Base-by-base conservation (phyloP, 2,113 vertebrate genomes). In the Calidris pugnax region DNA sequence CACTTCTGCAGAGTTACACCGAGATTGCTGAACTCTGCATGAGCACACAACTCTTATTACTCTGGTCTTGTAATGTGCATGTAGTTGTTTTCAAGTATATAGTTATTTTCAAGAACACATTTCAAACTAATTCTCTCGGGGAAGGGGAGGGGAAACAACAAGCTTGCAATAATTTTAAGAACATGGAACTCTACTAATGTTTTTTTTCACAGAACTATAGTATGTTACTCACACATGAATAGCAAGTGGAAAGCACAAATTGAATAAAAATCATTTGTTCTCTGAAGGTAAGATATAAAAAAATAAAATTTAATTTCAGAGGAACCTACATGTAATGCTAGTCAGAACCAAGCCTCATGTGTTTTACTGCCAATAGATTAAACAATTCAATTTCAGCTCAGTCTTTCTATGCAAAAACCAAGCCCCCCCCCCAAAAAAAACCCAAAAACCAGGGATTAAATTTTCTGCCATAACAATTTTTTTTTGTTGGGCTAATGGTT, bases 301-400 rank as follows among this genome's bases (percentile, higher is more conserved):
- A 86, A 67, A 62, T 47, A 60, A 55, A 51, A n/a, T 30, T 63
- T 73, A 8, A 79, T 94, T 93, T 95, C 78, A 96, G 87, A 90
- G 62, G 50, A 89, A 45, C 20, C 48, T 73, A 33, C 5, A 24
- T 7, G 12, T 14, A 53, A 41, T 0, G 1, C 62, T 77, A 56
- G n/a, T 56, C 45, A 79, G 68, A 67, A 87, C 76, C 37, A 45
- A 69, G 43, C 28, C 48, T 53, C 33, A 27, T 50, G 39, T 16
- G 30, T 89, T 80, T 85, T 12, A 91, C 72, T 69, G 83, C 63
- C 48, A 85, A 51, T 1, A 87, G 37, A 75, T 76, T 26, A 48
- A 89, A 55, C 19, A 77, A 73, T 0, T 62, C 10, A 87, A 48
- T 80, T 96, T 80, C 51, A 89, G 33, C 30, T 86, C 66, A 80